Evolutionary conservation across 2,797 vertebrate species (phyloP).

Genomic region (Sebastes hopkinsi): DNA sequence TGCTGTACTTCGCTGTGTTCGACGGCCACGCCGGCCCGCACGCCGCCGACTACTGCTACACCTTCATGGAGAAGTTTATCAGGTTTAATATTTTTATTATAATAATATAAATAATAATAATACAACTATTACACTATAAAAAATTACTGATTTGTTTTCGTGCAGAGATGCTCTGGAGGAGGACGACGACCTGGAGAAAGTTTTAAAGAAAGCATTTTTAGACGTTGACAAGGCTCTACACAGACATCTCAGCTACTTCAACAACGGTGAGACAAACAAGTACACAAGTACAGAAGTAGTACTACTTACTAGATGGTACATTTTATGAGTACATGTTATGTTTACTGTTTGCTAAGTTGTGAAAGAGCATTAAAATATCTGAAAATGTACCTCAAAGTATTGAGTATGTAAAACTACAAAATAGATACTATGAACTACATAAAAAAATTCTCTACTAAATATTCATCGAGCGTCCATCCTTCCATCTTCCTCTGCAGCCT

Average conservation of each 20-base stretch:
- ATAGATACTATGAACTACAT: not conserved
- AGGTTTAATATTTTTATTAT: constrained; percentile 69
- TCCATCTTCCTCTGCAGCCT: constrained; percentile 13
- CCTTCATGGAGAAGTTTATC: constrained; percentile 90
- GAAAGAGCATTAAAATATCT: no score
- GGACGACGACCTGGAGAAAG: constrained; percentile 89
- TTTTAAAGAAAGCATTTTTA: constrained; percentile 90
- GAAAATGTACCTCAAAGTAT: not conserved
- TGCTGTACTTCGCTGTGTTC: constrained; percentile 93
- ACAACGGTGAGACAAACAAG: constrained; percentile 81
- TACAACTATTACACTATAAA: not conserved
- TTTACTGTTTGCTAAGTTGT: not conserved
- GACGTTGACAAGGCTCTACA: constrained; percentile 88
- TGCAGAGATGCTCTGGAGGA: constrained; percentile 86
- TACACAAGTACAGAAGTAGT: not conserved
- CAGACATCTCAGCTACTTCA: constrained; percentile 83
- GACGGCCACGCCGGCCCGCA: constrained; percentile 92
- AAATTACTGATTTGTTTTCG: not conserved
- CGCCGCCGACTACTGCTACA: constrained; percentile 92
- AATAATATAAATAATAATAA: no score
- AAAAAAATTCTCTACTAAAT: not conserved
- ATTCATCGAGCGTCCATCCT: rapidly evolving
- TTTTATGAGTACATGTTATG: not conserved
- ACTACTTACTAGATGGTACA: no score
- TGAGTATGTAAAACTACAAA: not conserved